phyloP scores from a whole-genome alignment of 2,113 vertebrate genomes.

The Elephantulus edwardii region DNA sequence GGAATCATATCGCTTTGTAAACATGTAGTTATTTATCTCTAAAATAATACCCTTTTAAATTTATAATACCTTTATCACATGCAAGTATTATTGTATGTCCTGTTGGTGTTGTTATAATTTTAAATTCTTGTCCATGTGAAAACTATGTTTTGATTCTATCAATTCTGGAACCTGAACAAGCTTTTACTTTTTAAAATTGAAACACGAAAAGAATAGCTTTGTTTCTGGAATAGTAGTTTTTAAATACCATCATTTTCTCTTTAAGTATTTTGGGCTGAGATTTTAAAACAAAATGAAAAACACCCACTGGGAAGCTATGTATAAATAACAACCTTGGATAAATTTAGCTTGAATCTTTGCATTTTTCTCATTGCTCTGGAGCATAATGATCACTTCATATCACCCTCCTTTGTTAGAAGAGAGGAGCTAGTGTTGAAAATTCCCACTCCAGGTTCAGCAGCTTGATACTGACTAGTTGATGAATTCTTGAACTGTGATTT shows the following conservation, averaged over 20 bases:
- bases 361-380: not conserved
- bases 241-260: not conserved
- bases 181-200: conserved; percentile 21
- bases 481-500: not conserved
- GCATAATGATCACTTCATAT: not conserved
- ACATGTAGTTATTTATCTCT: not conserved
- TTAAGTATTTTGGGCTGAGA: conserved; percentile 31
- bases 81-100: not conserved
- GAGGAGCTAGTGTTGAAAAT: not conserved
- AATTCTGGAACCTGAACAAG: not conserved
- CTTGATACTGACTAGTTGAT: not conserved
- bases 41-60: not conserved
- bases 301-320: not conserved
- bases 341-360: not conserved
- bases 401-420: not conserved
- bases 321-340: not conserved
- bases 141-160: conserved; percentile 11
- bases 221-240: conserved; percentile 30
- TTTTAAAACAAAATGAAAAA: not conserved
- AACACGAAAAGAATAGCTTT: conserved; percentile 3
- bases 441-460: not conserved
- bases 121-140: not conserved
- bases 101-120: not conserved
- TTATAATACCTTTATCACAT: not conserved
- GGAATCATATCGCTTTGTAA: not conserved